Evolutionary conservation across 2,888 invertebrate genomes (phyloP), one percentile per base, ranked within the genome.

Genomic region (Latrodectus hesperus): DNA sequence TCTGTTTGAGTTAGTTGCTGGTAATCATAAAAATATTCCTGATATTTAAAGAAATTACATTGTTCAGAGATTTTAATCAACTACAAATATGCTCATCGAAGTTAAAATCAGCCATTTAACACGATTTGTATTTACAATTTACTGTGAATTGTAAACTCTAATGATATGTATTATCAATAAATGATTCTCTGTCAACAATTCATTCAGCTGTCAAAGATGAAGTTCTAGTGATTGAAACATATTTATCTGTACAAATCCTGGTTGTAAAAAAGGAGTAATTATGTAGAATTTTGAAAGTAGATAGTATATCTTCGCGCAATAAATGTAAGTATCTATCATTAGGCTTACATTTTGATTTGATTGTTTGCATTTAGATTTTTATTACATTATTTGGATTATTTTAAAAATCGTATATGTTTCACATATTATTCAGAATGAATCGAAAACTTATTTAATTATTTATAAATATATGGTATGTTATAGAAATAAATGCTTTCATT

Each of bases 321-420:
- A 87, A 87, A 87, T 87, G 86, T 87, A 81, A 87, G 86, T 87
- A 81, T 70, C n/a, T 22, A 72, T 26, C 68, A 73, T 87, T 87
- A 87, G 86, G 86, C 86, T 87, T 87, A 87, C 64, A 68, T 87
- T 60, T 81, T 72, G 74, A 17, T 74, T 65, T 64, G 22, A 52
- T 77, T 86, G 80, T 80, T 64, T 78, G 38, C 38, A 4, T 38
- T 80, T 78, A 78, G n/a, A 60, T 38, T n/a, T 86, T 78, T 86
- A 76, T 86, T 38, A 38, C 38, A 11, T 11, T 60, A 60, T 60
- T 60, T 60, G 6, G n/a, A 60, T 60, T 60, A 6, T 0, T 12
- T 60, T 38, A 1, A 38, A 38, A 38, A 38, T 38, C 38, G 4
- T 38, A 38, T 38, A 38, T 11, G 60, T 60, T 60, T 60, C n/a